phyloP scores from a whole-genome alignment of 1,140 invertebrate species.

The Gyrodactylus bullatarudis region DNA sequence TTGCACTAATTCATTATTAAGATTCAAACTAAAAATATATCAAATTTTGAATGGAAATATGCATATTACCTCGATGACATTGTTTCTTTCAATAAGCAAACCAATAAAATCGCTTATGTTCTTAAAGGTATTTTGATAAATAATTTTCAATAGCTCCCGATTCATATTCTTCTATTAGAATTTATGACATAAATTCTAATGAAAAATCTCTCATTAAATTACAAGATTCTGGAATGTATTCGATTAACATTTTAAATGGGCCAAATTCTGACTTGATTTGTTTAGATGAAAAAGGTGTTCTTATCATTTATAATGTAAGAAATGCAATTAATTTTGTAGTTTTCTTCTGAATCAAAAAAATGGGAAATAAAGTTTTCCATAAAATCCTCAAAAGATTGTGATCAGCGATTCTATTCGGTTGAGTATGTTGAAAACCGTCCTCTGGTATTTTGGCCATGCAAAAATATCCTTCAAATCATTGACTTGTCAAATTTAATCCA shows the following conservation, averaged over 20 bases:
- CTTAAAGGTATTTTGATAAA: background rate
- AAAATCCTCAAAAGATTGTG: no score
- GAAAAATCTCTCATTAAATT: background rate
- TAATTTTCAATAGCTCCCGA: background rate
- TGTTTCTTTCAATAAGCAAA: background rate
- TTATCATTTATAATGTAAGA: no score
- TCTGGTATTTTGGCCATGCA: no score
- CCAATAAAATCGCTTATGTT: background rate
- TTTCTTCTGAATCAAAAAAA: no score
- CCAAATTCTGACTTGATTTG: background rate
- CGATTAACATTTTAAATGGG: background rate
- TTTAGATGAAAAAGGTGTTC: background rate
- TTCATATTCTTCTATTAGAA: background rate
- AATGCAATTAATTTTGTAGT: no score
- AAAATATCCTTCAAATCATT: no score
- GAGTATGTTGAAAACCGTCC: no score
- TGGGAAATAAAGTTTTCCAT: no score
- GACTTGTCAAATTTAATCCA: no score
- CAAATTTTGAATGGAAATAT: background rate
- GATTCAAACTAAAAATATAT: background rate
- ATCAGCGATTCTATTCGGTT: no score
- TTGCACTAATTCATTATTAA: no score
- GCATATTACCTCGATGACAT: background rate
- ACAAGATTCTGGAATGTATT: background rate
- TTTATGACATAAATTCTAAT: background rate